Base-by-base conservation (phyloP, 2,113 vertebrate species). In the Podiceps cristatus region DNA sequence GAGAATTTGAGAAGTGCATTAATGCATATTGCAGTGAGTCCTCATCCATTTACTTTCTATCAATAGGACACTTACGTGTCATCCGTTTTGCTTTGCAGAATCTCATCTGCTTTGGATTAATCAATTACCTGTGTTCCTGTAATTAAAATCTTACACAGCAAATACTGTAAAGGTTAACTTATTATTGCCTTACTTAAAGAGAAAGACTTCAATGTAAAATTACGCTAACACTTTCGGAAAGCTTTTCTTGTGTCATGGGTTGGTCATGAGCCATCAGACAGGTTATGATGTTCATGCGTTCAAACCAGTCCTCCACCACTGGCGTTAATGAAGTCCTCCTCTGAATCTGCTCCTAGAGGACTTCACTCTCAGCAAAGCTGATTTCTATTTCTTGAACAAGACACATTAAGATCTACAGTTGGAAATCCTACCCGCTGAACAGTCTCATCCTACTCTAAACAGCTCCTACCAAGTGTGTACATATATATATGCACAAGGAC, bases 101-200 rank as follows among this genome's bases (percentile, higher is more conserved):
- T 45, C 58, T 62, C 35, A 37, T 45, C 53, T 47, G 78, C 68
- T 80, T 68, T 47, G 31, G 0, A 1, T 78, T 82, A 63, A 90
- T 68, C 19, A 84, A 40, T 81, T 82, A 60, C 55, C 62, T 8
- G 6, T 28, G n/a, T 45, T 90, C 49, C 44, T 31, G 37, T 64
- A 90, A 87, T 94, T 84, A 91, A 84, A 89, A 69, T 35, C 84
- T 71, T 77, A 81, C 20, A n/a, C 13, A 63, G 72, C 13, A 78
- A 86, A 78, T 53, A 66, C 9, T 52, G 19, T 13, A 76, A 87
- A 79, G 49, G 60, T 72, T 81, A 94, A 78, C 10, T 78, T 87
- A 47, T 22, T 69, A 33, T 35, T 56, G 40, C 6, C 29, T 86
- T 82, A 33, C 31, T 82, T 63, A 69, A 55, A 85, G 35, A 53